Evolutionary conservation across 2,113 vertebrate genomes (phyloP), one percentile per base, ranked within the genome.

Genomic region (Lophotis ruficrista): DNA sequence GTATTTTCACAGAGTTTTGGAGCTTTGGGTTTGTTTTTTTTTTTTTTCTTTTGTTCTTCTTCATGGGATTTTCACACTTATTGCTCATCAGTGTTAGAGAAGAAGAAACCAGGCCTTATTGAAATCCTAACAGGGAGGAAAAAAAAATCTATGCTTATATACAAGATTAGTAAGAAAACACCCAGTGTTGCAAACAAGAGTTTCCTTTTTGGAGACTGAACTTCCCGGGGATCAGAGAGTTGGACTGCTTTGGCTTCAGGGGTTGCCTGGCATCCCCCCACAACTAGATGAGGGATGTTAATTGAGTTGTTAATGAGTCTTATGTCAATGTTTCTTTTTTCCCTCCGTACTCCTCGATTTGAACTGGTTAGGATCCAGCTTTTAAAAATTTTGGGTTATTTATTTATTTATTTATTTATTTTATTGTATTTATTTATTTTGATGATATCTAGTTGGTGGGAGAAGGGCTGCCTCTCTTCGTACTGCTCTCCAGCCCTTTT

Each of bases 341-440:
- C 10, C 12, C 14, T 58, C 7, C 11, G 12, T 61, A 19, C 0
- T 0, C 8, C n/a, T 14, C 57, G 11, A 43, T 37, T 66, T 54
- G 17, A 21, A 9, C 35, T 85, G 25, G 22, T 41, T 37, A 61
- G 45, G 70, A 78, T 70, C 10, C 30, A 61, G 7, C 0, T 37
- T 60, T 41, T 41, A 11, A 38, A 38, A 38, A 28, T 18, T 41
- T 64, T 31, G 18, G 23, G 37, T 47, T n/a, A 9, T n/a, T 45
- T 11, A 30, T 41, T 65, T 11, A 23, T 33, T 68, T 12, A 13
- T n/a, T 65, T 43, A 43, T 23, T 27, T 58, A 4, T 23, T 58
- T 48, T 48, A 3, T n/a, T 47, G 23, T 11, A 9, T 35, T 66
- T 45, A 7, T 38, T 41, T 14, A 11, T 41, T 78, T 78, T 72